Conservation (phyloP, 1,140 invertebrate genomes). For the Drosophila ficusphila region DNA sequence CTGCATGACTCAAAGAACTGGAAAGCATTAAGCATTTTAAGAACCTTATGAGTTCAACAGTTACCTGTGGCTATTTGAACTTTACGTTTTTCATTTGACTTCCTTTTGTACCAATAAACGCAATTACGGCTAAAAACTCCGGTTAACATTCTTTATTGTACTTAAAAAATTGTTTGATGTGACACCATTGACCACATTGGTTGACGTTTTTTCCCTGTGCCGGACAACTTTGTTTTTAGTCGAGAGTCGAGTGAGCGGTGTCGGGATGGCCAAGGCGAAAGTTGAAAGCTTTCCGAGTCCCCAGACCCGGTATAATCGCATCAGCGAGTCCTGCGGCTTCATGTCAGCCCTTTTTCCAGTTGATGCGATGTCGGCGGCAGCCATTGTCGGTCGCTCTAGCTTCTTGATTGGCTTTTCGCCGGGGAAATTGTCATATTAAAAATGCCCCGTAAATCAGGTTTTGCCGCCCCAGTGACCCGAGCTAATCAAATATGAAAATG, state of each 20-base stretch:
- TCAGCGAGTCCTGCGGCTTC: constrained; percentile 56
- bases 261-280: constrained; percentile 53
- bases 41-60: too few relatives aligned
- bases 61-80: too few relatives aligned
- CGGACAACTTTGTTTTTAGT: constrained; percentile 51
- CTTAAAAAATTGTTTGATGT: too few relatives aligned
- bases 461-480: not conserved
- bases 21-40: too few relatives aligned
- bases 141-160: too few relatives aligned
- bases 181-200: not conserved
- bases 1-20: too few relatives aligned
- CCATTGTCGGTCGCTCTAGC: constrained; percentile 48
- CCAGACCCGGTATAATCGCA: constrained; percentile 53
- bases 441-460: constrained; percentile 32
- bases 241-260: constrained; percentile 38
- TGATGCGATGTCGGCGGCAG: constrained; percentile 29
- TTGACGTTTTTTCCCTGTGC: constrained; percentile 1
- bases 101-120: too few relatives aligned
- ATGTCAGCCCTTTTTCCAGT: constrained; percentile 53
- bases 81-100: too few relatives aligned
- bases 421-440: constrained; percentile 61
- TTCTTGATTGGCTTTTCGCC: constrained; percentile 61
- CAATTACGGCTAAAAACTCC: too few relatives aligned
- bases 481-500: constrained; percentile 46
- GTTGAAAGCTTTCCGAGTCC: constrained; percentile 28